These are phyloP conservation scores for Hylia prasina DNA, from an alignment of 2,113 vertebrate species.

Conservation along the genomic window DNA sequence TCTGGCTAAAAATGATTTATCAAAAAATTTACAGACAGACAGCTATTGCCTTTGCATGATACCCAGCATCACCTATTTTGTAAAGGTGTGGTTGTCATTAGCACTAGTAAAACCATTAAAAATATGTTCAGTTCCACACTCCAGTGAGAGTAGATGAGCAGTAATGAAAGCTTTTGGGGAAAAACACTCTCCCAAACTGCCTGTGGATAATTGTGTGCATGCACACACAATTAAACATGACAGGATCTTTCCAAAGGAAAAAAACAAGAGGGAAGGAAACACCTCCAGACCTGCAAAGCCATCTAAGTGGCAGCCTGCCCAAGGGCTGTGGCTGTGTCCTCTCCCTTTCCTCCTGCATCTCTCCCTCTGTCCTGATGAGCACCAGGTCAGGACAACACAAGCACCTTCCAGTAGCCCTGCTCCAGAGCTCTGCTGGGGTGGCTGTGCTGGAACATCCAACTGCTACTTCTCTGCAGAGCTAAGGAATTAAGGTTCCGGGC, in stretches of 20 bases:
- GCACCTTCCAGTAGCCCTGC: background rate
- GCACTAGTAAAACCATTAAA: background rate
- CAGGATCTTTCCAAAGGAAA: background rate
- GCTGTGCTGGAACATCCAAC: background rate
- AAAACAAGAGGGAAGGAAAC: background rate
- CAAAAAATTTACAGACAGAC: background rate
- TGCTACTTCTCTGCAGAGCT: background rate
- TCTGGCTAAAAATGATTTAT: background rate
- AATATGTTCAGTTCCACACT: background rate
- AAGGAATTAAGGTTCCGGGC: background rate
- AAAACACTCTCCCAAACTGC: background rate
- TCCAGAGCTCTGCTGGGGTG: background rate
- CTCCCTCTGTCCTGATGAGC: background rate
- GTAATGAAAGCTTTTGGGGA: background rate
- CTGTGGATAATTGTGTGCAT: accelerated
- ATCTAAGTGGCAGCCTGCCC: background rate
- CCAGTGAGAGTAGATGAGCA: background rate
- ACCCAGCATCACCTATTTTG: background rate
- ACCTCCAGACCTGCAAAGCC: background rate
- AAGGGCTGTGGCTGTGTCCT: background rate
- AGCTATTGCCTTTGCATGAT: background rate
- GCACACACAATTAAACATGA: background rate
- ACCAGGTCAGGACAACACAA: background rate
- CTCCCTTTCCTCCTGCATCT: background rate
- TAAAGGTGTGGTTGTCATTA: background rate